These are phyloP conservation scores for Agonopterix arenella DNA, from an alignment of 2,888 invertebrate genomes.

Conservation along the genomic window DNA sequence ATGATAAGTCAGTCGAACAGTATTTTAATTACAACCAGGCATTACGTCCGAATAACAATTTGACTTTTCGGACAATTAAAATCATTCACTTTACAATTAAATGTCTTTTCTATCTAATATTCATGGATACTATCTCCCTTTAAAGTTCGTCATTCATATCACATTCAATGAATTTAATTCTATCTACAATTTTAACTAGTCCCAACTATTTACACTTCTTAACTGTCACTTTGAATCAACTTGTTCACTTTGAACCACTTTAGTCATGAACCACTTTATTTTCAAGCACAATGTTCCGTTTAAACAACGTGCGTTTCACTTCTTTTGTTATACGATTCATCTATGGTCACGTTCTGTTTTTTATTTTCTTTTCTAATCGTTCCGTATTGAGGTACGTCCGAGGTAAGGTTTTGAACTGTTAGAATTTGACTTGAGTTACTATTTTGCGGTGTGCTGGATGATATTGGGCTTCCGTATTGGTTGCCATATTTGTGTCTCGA, in stretches of 20 bases:
- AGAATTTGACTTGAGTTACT: slow-evolving; percentile 73
- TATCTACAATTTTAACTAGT: slow-evolving; percentile 63
- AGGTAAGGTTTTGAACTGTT: slow-evolving; percentile 75
- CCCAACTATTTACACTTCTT: slow-evolving; percentile 43
- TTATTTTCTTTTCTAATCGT: slow-evolving; percentile 70
- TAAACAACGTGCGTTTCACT: slow-evolving; percentile 66
- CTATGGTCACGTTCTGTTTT: slow-evolving; percentile 72
- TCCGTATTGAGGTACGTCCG: slow-evolving; percentile 71
- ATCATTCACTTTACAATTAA: slow-evolving; percentile 5
- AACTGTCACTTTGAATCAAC: slow-evolving; percentile 12
- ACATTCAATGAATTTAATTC: slow-evolving; percentile 63
- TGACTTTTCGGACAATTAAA: slow-evolving; percentile 13
- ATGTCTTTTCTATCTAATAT: slow-evolving; percentile 30
- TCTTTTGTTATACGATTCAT: slow-evolving; percentile 61
- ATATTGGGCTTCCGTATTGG: slow-evolving; percentile 67
- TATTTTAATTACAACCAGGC: slow-evolving; percentile 44
- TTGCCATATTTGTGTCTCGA: slow-evolving; percentile 77
- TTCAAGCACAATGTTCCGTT: slow-evolving; percentile 6
- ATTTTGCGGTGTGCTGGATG: slow-evolving; percentile 60
- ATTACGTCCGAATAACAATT: slow-evolving; percentile 13
- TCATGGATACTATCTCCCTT: slow-evolving; percentile 33
- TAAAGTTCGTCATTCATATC: slow-evolving; percentile 48
- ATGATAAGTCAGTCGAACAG: slow-evolving; percentile 61
- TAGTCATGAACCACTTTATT: slow-evolving; percentile 3
- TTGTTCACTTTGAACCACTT: slow-evolving; percentile 8